phyloP scores from a whole-genome alignment of 2,888 invertebrate genomes.

The Pegoplata infirma region DNA sequence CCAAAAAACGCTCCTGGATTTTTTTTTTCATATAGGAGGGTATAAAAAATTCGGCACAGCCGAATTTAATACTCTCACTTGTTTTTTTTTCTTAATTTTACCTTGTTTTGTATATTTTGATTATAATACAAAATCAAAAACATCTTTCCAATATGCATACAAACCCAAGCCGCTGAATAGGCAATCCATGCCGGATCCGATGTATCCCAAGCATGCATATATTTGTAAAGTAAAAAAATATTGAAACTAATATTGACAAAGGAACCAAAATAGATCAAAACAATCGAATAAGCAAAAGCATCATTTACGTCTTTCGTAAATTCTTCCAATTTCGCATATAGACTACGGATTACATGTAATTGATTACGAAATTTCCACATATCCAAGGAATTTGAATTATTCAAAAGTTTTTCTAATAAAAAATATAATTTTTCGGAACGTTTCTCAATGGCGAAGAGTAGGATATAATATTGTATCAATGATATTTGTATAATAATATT shows the following conservation, averaged over 20 bases:
- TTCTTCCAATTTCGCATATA: conserved; percentile 61
- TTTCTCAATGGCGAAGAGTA: conserved; percentile 59
- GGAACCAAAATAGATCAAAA: conserved; percentile 65
- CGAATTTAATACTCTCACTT: too few species aligned
- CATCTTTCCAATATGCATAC: conserved; percentile 66
- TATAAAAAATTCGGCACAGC: too few species aligned
- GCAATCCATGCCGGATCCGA: conserved; percentile 39
- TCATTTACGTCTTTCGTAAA: conserved; percentile 64
- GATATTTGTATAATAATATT: conserved; percentile 66
- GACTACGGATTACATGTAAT: conserved; percentile 55
- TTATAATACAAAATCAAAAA: conserved; percentile 66
- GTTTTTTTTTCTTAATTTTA: too few species aligned
- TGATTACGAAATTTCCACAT: conserved; percentile 29
- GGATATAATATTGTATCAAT: conserved; percentile 65
- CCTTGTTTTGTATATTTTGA: conserved; percentile 62
- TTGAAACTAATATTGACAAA: conserved; percentile 65
- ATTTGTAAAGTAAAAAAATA: conserved; percentile 66
- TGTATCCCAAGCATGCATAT: conserved; percentile 45
- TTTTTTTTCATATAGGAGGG: too few species aligned
- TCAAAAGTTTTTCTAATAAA: conserved; percentile 44
- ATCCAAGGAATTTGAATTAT: conserved; percentile 22
- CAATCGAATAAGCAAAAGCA: conserved; percentile 61
- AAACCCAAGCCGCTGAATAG: conserved; percentile 63
- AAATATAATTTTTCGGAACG: conserved; percentile 56
- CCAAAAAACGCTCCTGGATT: too few species aligned